These are phyloP conservation scores for Liparis tanakae DNA, from an alignment of 2,797 vertebrate genomes.

Conservation along the genomic window DNA sequence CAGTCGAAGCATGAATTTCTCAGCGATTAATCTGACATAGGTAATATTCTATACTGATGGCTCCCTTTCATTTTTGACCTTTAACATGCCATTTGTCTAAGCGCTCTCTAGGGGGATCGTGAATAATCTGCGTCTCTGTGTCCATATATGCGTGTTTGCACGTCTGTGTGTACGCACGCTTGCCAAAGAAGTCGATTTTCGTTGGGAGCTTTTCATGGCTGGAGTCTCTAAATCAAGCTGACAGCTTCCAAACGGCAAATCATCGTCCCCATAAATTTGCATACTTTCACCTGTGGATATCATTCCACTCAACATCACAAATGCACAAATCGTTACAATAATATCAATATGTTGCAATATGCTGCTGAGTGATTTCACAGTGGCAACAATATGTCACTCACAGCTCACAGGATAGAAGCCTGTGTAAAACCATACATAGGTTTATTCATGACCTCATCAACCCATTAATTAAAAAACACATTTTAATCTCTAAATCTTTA, in stretches of 20 bases:
- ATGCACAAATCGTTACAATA: slow-evolving; percentile 27
- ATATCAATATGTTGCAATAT: too few relatives aligned
- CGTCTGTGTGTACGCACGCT: slow-evolving; percentile 31
- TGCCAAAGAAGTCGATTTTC: slow-evolving; percentile 69
- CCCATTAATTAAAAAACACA: slow-evolving; percentile 38
- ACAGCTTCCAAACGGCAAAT: slow-evolving; percentile 66
- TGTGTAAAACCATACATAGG: slow-evolving; percentile 6
- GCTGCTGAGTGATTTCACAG: slow-evolving; percentile 34
- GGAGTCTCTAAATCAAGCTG: slow-evolving; percentile 62
- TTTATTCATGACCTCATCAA: slow-evolving; percentile 29
- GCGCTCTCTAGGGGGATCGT: slow-evolving; percentile 56
- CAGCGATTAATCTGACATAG: slow-evolving; percentile 44
- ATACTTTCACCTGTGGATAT: slow-evolving; percentile 42
- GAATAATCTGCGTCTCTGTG: slow-evolving; percentile 57
- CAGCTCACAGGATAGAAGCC: slow-evolving; percentile 12
- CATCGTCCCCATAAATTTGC: slow-evolving; percentile 57
- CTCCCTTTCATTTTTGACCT: slow-evolving; percentile 64
- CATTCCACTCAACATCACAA: slow-evolving; percentile 39
- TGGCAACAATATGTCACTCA: slow-evolving; percentile 18
- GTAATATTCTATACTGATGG: slow-evolving; percentile 44
- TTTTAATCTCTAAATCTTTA: slow-evolving; percentile 59
- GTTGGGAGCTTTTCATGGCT: slow-evolving; percentile 53
- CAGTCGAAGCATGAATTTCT: slow-evolving; percentile 27
- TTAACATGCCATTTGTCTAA: slow-evolving; percentile 71
- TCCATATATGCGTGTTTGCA: neutral